Percentiles rank a stretch among this genome's conserved stretches.
Conservation (phyloP, 2,113 vertebrate species). For the Anhinga anhinga region DNA sequence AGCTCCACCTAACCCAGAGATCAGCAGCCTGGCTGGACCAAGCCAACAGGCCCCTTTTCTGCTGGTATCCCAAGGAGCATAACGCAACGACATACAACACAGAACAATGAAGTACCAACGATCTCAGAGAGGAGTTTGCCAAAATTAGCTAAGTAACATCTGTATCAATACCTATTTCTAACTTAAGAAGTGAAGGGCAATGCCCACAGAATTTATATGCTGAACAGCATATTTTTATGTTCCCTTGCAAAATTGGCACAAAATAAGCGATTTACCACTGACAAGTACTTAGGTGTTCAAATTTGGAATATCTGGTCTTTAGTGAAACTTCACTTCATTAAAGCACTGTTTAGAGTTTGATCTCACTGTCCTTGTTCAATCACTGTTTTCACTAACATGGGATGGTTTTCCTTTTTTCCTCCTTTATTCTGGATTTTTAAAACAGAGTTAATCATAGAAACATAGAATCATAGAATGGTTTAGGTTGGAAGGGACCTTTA, state of each 20-base stretch:
- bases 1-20: neutral
- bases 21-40: neutral
- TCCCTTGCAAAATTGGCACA: neutral
- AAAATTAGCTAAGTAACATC: neutral
- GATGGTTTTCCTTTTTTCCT: neutral
- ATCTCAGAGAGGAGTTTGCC: neutral
- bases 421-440: neutral
- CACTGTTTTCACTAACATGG: neutral
- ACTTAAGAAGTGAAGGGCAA: neutral
- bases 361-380: neutral
- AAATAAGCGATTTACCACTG: neutral
- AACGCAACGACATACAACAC: accelerated
- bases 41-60: neutral
- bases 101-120: neutral
- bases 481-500: no score
- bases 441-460: neutral
- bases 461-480: no score
- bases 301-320: neutral
- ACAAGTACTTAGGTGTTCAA: neutral
- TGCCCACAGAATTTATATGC: neutral
- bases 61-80: neutral
- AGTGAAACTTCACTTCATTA: neutral
- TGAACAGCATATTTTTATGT: neutral
- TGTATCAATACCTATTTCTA: neutral
- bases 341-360: neutral